Percentiles rank a stretch among this genome's conserved stretches.
phyloP scores from a whole-genome alignment of 2,888 invertebrate genomes.

The Amphipoea lucens region DNA sequence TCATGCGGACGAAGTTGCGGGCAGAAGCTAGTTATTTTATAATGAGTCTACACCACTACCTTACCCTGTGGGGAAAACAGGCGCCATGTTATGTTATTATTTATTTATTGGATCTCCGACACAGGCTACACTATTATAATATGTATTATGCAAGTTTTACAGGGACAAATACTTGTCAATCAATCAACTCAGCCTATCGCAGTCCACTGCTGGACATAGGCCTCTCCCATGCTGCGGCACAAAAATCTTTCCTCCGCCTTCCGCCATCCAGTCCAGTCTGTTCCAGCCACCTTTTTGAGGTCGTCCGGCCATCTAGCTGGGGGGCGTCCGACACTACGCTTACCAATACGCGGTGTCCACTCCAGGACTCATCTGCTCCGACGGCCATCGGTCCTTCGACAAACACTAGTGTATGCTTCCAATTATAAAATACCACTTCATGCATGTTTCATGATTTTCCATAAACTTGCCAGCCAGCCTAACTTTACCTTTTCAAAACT shows the following conservation, averaged over 20 bases:
- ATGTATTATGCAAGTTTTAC: too few species aligned
- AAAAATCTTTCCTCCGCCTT: too few species aligned
- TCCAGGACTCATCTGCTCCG: not conserved
- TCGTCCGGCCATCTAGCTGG: too few species aligned
- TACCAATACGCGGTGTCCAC: not conserved
- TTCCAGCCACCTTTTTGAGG: too few species aligned
- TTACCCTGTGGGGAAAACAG: not conserved
- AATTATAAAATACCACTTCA: not conserved
- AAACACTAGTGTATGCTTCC: not conserved
- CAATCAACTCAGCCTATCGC: too few species aligned
- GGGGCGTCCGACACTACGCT: too few species aligned
- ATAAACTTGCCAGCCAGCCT: not conserved
- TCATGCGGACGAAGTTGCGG: too few species aligned
- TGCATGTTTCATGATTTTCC: not conserved
- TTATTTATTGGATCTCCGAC: not conserved
- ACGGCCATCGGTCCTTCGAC: not conserved
- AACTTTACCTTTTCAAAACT: not conserved
- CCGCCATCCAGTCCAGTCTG: too few species aligned
- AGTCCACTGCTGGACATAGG: too few species aligned
- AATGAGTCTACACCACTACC: not conserved
- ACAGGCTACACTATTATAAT: not conserved
- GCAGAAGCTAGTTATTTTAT: too few species aligned
- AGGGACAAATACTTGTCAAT: not conserved
- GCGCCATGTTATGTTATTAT: not conserved
- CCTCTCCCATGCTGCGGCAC: too few species aligned